Percentiles rank a stretch among this genome's conserved stretches.
Evolutionary conservation across 2,113 vertebrate genomes (phyloP).

Genomic region (Tympanuchus pallidicinctus): DNA sequence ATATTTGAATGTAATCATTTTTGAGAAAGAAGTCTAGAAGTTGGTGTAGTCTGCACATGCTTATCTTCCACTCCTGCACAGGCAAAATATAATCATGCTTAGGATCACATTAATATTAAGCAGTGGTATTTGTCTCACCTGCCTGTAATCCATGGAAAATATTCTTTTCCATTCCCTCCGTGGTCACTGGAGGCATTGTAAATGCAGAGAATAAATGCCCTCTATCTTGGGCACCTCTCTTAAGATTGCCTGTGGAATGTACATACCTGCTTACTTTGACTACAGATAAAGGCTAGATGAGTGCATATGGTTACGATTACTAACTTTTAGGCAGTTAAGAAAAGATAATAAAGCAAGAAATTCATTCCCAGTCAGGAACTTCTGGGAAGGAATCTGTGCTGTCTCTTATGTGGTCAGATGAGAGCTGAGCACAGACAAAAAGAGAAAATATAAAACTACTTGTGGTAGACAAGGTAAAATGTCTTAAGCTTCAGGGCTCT

Average conservation of each 20-base stretch:
- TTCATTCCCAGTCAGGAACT: neutral
- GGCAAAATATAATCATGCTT: neutral
- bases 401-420: neutral
- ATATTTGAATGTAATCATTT: neutral
- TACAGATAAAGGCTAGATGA: neutral
- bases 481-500: neutral
- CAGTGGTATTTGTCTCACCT: neutral
- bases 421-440: neutral
- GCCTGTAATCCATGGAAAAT: neutral
- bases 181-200: neutral
- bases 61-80: neutral
- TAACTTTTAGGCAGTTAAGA: neutral
- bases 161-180: neutral
- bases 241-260: neutral
- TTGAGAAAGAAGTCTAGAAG: neutral
- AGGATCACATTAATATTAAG: neutral
- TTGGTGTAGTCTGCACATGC: neutral
- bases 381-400: neutral
- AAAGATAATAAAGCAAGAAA: neutral
- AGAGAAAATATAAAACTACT: neutral
- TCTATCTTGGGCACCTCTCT: neutral
- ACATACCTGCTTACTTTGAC: neutral
- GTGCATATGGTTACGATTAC: neutral
- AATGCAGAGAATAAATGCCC: neutral
- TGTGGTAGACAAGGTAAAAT: neutral